Conservation (phyloP, 1,140 invertebrate species). For the Teleogryllus occipitalis region DNA sequence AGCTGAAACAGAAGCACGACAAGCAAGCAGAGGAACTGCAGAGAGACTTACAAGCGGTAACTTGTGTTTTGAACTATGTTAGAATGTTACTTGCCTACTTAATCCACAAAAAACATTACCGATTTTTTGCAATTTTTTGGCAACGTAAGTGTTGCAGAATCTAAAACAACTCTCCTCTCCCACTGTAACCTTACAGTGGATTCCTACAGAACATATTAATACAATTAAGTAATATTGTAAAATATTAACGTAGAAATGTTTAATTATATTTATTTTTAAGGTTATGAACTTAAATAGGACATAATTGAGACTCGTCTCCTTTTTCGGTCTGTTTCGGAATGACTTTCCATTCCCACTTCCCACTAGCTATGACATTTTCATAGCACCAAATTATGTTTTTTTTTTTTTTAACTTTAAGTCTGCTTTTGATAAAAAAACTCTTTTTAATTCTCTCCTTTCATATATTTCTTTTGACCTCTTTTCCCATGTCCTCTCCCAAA, state of each 20-base stretch:
- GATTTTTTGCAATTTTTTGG: not conserved
- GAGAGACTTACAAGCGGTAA: conserved; percentile 85
- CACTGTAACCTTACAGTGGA: no score
- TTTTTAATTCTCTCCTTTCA: not conserved
- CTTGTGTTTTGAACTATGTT: conserved; percentile 21
- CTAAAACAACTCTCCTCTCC: not conserved
- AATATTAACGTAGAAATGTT: not conserved
- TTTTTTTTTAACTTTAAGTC: not conserved
- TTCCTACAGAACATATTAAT: not conserved
- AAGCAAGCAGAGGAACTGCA: conserved; percentile 85
- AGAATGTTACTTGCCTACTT: not conserved
- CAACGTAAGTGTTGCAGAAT: not conserved
- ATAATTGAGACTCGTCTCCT: not conserved
- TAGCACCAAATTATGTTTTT: not conserved
- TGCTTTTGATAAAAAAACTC: not conserved
- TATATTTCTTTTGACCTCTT: no score
- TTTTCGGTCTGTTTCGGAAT: not conserved
- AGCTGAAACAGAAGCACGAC: conserved; percentile 81
- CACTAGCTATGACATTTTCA: not conserved
- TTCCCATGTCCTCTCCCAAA: not conserved
- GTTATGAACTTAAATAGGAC: not conserved
- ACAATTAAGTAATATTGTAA: not conserved
- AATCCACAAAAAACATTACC: not conserved
- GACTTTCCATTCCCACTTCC: not conserved
- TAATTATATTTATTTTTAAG: not conserved